These are phyloP conservation scores for Rhysida immarginata DNA, from an alignment of 1,140 invertebrate species.

Conservation along the genomic window DNA sequence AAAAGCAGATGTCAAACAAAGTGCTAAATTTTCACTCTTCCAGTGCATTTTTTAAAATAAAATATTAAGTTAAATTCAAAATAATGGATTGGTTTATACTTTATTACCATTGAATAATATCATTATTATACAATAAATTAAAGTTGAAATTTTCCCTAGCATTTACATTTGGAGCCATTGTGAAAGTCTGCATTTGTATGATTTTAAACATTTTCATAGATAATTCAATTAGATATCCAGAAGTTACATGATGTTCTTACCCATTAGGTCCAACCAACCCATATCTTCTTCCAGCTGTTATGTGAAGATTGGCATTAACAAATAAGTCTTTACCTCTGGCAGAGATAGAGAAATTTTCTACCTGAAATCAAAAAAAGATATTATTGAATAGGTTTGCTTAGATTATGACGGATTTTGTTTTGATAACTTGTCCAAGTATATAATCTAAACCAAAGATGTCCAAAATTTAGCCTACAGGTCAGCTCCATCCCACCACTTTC, in stretches of 20 bases:
- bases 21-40: no score
- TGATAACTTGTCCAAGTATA: neutral
- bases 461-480: neutral
- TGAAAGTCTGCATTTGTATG: no score
- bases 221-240: no score
- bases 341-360: conserved; percentile 93
- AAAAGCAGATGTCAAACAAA: no score
- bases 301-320: conserved; percentile 86
- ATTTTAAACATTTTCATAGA: no score
- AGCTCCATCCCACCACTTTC: neutral
- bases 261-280: conserved; percentile 98
- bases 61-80: no score
- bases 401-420: neutral
- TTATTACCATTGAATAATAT: neutral
- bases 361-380: conserved; percentile 24
- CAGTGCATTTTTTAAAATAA: no score
- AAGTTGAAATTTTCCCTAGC: neutral
- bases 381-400: neutral
- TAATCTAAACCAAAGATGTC: neutral
- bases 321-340: conserved; percentile 96
- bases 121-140: neutral
- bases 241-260: no score
- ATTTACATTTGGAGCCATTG: neutral
- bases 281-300: conserved; percentile 86
- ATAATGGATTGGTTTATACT: no score